Conservation (phyloP, 2,888 invertebrate species). For the Lissocephala sabroskyi region DNA sequence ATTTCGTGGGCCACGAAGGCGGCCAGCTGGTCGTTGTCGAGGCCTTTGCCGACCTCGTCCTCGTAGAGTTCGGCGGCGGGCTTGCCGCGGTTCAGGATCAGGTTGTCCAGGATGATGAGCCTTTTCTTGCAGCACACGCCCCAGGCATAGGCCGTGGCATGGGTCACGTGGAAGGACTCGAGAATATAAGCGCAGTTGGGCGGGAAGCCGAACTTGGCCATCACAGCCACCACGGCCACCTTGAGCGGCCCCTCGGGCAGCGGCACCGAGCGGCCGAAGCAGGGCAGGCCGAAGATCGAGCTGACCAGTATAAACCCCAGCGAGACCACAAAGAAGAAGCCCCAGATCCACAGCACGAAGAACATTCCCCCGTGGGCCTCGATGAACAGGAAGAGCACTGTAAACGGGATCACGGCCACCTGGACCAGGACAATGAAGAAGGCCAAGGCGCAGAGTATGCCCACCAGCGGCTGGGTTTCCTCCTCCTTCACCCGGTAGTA, state of each 20-base stretch:
- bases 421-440: slow-evolving; percentile 36
- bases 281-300: slow-evolving; percentile 16
- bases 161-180: slow-evolving; percentile 9
- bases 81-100: slow-evolving; percentile 22
- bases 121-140: slow-evolving; percentile 21
- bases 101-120: slow-evolving; percentile 28
- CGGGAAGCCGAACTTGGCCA: slow-evolving; percentile 8
- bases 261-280: slow-evolving; percentile 20
- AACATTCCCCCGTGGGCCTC: slow-evolving; percentile 5
- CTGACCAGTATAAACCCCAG: neutral
- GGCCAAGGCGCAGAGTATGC: slow-evolving; percentile 26
- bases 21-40: slow-evolving; percentile 14
- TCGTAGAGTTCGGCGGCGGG: slow-evolving; percentile 8
- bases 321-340: slow-evolving; percentile 6
- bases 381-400: slow-evolving; percentile 26
- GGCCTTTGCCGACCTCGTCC: slow-evolving; percentile 26
- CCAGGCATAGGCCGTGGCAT: slow-evolving; percentile 24
- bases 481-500: slow-evolving; percentile 16
- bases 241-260: slow-evolving; percentile 6
- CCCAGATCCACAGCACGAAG: slow-evolving; percentile 34
- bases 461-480: slow-evolving; percentile 29
- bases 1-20: slow-evolving; percentile 42
- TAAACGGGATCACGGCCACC: slow-evolving; percentile 30
- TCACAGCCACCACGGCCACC: slow-evolving; percentile 1
- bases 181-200: slow-evolving; percentile 14